Evolutionary conservation across 1,140 invertebrate genomes (phyloP), one percentile per base, ranked within the genome.

Genomic region (Lordiphosa clarofinis): DNA sequence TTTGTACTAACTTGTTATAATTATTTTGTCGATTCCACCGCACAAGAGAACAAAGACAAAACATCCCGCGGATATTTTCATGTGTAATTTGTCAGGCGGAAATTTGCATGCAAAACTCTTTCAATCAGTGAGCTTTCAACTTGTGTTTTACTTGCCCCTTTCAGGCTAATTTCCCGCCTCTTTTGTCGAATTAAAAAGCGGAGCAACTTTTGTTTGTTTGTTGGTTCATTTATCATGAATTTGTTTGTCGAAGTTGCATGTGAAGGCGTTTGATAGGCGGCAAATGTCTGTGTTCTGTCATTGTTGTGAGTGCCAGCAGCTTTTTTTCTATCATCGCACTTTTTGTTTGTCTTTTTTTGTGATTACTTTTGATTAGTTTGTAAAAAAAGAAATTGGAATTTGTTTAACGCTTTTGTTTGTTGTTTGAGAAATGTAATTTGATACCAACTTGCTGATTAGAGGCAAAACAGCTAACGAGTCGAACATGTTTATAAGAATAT

Each of bases 341-440:
- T 84, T 84, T 65, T 84, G 79, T 84, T 84, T 78, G 75, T 86
- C 69, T 84, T 86, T 73, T 61, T 49, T 15, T 15, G 79, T 84
- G 78, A 84, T 84, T 84, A 84, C 78, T 84, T 84, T 84, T 84
- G 78, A 84, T 84, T 84, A 86, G 78, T 84, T 28, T 84, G 78
- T 61, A n/a, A 78, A 84, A 82, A 82, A 84, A 84, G 78, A 78
- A 82, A 63, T 21, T 73, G 78, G 73, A 86, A 84, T 86, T 86
- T 86, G 79, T 86, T 84, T 86, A 82, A 78, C 65, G 68, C 54
- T 43, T 44, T 60, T 33, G 24, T 28, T 28, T 28, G 24, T 39
- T 58, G 35, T 48, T 82, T 84, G 78, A 78, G 78, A 84, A 84
- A 86, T 84, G 78, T 73, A 66, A 84, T 84, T 73, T 65, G 43